Percentiles rank a stretch among this genome's conserved stretches.
Conservation (phyloP, 2,113 vertebrate species). For the Empidonax alnorum region DNA sequence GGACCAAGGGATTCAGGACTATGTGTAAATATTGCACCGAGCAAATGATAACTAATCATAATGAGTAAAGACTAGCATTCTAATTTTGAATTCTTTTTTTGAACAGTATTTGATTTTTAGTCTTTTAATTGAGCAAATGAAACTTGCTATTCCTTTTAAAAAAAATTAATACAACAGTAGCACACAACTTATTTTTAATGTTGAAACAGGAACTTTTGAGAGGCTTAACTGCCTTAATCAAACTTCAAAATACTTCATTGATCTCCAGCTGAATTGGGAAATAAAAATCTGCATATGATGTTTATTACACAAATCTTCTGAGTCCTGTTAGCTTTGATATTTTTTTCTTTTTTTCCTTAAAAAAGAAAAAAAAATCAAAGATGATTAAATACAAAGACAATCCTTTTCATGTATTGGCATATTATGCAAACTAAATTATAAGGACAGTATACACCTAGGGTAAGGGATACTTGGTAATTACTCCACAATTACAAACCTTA, state of each 20-base stretch:
- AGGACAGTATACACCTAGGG: conserved; percentile 17
- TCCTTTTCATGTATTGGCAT: conserved; percentile 68
- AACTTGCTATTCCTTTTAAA: neutral
- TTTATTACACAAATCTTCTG: conserved; percentile 78
- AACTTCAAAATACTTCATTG: conserved; percentile 73
- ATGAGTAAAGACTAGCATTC: neutral
- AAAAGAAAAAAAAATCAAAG: conserved; percentile 47
- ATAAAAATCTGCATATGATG: conserved; percentile 76
- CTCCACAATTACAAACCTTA: neutral
- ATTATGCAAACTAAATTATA: conserved; percentile 69
- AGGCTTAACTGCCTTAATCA: conserved; percentile 71
- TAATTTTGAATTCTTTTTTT: neutral
- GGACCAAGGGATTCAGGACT: neutral
- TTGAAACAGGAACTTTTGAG: conserved; percentile 48
- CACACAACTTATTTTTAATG: conserved; percentile 22
- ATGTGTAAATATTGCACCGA: neutral
- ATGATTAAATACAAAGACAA: conserved; percentile 63
- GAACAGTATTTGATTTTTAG: neutral
- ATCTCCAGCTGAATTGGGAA: conserved; percentile 70
- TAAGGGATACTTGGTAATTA: neutral
- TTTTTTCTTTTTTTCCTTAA: neutral
- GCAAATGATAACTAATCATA: neutral
- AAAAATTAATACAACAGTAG: neutral
- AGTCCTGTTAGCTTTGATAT: conserved; percentile 79
- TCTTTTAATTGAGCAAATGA: conserved; percentile 26